Conservation (phyloP, 2,888 invertebrate species). For the Abrostola triplasia region DNA sequence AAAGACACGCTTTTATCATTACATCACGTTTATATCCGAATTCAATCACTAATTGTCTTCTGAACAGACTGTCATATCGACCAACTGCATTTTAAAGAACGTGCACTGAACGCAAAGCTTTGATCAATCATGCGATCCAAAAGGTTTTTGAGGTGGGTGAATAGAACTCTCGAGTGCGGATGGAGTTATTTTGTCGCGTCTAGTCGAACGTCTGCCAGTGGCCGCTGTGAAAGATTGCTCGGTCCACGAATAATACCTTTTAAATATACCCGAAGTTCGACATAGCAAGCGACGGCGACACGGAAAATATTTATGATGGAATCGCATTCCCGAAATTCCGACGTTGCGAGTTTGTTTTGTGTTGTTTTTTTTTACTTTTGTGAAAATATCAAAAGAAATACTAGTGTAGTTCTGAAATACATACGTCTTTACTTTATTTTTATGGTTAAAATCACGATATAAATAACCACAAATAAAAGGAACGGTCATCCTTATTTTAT, state of each 20-base stretch:
- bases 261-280: conserved; percentile 74
- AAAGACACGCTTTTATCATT: conserved; percentile 59
- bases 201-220: conserved; percentile 70
- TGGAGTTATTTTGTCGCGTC: conserved; percentile 80
- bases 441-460: no score
- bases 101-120: conserved; percentile 76
- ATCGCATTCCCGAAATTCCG: conserved; percentile 51
- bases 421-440: no score
- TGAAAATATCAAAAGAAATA: background rate
- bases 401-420: no score
- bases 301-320: conserved; percentile 64
- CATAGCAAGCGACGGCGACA: conserved; percentile 59
- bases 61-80: conserved; percentile 55
- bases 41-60: conserved; percentile 38
- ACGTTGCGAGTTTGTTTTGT: conserved; percentile 28
- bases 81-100: conserved; percentile 76
- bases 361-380: conserved; percentile 5
- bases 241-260: conserved; percentile 72
- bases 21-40: conserved; percentile 34
- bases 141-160: conserved; percentile 83
- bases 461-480: no score
- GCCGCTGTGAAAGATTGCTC: conserved; percentile 77
- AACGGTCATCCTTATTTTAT: background rate
- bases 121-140: conserved; percentile 85
- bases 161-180: conserved; percentile 74